Evolutionary conservation across 2,888 invertebrate genomes (phyloP).

Genomic region (Pristionchus mayeri): DNA sequence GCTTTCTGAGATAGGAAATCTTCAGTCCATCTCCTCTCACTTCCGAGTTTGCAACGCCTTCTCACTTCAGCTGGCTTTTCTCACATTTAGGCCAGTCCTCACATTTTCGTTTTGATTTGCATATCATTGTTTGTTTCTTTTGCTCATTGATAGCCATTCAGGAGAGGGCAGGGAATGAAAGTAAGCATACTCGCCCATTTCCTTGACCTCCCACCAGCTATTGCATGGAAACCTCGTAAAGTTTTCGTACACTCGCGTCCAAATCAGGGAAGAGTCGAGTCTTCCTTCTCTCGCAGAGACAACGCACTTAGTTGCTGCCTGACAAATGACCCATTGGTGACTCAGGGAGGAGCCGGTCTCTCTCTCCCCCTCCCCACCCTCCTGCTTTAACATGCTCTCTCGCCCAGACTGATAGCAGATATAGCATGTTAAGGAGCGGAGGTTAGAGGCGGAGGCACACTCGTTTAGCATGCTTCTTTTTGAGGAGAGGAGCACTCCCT

Average conservation of each 20-base stretch:
- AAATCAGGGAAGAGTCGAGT: slow-evolving; percentile 19
- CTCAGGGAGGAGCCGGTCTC: neutral
- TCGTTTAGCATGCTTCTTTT: slow-evolving; percentile 24
- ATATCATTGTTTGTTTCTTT: no score
- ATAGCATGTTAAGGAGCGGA: neutral
- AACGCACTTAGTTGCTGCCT: slow-evolving; percentile 45
- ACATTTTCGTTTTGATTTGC: no score
- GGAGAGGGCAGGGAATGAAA: no score
- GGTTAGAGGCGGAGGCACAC: neutral
- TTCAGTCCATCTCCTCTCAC: neutral
- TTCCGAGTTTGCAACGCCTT: neutral
- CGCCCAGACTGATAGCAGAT: neutral
- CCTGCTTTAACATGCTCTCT: neutral
- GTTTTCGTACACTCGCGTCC: neutral
- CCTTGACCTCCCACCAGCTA: no score
- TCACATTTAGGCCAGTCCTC: no score
- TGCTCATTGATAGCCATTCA: no score
- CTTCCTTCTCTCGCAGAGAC: neutral
- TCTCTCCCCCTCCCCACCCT: no score
- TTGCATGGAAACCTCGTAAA: slow-evolving; percentile 19
- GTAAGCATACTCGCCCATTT: no score
- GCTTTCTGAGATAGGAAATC: slow-evolving; percentile 4
- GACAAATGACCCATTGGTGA: slow-evolving; percentile 43
- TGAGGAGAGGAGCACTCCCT: neutral
- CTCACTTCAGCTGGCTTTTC: no score